A percentile compares a stretch with the other conserved stretches of the same genome.
Evolutionary conservation across 2,797 vertebrate species (phyloP).

Genomic region (Tragelaphus eurycerus): DNA sequence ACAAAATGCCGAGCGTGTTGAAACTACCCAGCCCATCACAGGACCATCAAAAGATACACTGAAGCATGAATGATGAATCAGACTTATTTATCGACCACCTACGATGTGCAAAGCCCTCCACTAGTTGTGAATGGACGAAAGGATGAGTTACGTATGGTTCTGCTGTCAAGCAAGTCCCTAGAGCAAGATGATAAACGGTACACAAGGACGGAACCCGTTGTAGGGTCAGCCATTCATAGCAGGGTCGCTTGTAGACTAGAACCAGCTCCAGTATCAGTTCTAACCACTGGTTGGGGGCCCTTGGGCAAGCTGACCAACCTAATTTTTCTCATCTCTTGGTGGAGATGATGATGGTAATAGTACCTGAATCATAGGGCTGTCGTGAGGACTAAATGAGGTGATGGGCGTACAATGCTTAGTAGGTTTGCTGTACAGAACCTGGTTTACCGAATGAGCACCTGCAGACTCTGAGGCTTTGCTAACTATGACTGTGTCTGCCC

Average conservation of each 20-base stretch:
- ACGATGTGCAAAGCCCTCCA: not conserved
- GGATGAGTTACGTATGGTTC: not conserved
- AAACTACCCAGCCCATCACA: not conserved
- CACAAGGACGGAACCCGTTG: not conserved
- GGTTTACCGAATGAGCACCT: not conserved
- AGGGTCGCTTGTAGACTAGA: not conserved
- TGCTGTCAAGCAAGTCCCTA: not conserved
- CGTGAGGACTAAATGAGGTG: not conserved
- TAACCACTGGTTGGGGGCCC: not conserved
- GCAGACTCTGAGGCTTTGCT: not conserved
- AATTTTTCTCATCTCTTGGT: not conserved
- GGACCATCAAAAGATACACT: not conserved
- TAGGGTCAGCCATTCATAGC: not conserved
- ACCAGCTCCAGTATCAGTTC: not conserved
- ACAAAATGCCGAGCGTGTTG: not conserved
- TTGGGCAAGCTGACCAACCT: not conserved
- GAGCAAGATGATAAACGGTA: not conserved
- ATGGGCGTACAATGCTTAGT: not conserved
- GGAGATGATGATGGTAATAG: not conserved
- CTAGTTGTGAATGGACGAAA: not conserved
- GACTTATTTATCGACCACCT: not conserved
- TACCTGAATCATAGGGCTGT: not conserved
- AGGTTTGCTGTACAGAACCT: not conserved
- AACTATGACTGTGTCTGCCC: not conserved
- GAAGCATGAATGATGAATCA: not conserved